Evolutionary conservation across 2,113 vertebrate genomes (phyloP).

Genomic region (Poeciliopsis retropinna): DNA sequence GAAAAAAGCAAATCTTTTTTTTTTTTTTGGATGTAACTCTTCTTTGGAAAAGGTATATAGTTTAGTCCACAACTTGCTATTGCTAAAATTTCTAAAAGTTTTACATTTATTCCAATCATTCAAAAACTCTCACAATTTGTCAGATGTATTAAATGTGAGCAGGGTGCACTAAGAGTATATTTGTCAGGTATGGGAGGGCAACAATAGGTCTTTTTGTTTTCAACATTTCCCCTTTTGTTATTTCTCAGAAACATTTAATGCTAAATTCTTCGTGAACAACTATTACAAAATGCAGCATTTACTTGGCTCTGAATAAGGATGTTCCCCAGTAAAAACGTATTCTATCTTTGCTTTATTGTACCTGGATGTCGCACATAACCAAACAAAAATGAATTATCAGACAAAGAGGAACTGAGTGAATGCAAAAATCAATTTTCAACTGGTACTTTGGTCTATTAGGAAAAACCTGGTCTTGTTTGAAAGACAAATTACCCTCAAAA

Average conservation of each 20-base stretch:
- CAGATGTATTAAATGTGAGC: not conserved
- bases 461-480: too few species aligned
- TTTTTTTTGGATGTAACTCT: slow-evolving; percentile 6
- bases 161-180: not conserved
- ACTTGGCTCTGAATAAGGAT: too few species aligned
- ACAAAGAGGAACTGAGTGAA: too few species aligned
- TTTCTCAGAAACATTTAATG: not conserved
- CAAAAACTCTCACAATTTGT: not conserved
- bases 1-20: slow-evolving; percentile 3
- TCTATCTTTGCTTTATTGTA: not conserved
- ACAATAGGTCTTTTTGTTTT: not conserved
- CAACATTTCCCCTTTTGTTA: not conserved
- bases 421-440: too few species aligned
- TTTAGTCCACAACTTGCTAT: not conserved
- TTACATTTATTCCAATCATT: not conserved
- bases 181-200: too few species aligned
- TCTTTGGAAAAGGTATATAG: not conserved
- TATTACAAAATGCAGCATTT: not conserved
- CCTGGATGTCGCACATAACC: too few species aligned
- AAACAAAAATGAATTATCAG: too few species aligned
- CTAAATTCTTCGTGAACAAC: not conserved
- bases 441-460: too few species aligned
- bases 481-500: not conserved
- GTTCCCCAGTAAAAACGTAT: not conserved
- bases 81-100: slow-evolving; percentile 5